Evolutionary conservation across 1,140 invertebrate genomes (phyloP), one percentile per base, ranked within the genome.

Genomic region (Pogonomyrmex californicus): DNA sequence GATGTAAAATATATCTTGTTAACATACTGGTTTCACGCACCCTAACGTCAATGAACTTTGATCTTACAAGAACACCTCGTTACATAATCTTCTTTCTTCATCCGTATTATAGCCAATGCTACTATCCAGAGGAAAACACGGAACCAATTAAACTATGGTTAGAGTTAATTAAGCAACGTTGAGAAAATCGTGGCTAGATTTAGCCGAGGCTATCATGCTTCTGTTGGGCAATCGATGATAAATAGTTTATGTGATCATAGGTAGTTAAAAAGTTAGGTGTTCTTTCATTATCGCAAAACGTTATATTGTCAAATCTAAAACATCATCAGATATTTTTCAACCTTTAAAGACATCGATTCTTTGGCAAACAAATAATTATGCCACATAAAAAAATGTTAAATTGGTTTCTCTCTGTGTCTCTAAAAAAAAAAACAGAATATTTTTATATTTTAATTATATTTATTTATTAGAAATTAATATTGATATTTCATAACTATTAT

Each of bases 91-190:
- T 81, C 38, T 79, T 79, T 65, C 36, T 68, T 54, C 12, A 1
- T 66, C 41, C 9, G 30, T 23, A 38, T 68, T 54, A 23, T 49
- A 81, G 38, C 23, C 23, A 41, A 49, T 70, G 38, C 6, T 81
- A 38, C 44, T 79, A 56, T 70, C 49, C 41, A 33, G 23, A 81
- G 38, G 23, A 66, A 70, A 56, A 81, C 49, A 70, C 9, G 38
- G 23, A 68, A 70, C 65, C 49, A 81, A 81, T 81, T 81, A 70
- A 56, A 81, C 36, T 70, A 56, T 49, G 38, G 77, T 70, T 81
- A 56, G 36, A 49, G 36, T 81, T 81, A 81, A 68, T 81, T 81
- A 79, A 79, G n/a, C 36, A 79, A 41, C n/a, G 49, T 30, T 54
- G n/a, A 5, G 47, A 51, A 79, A 79, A 79, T 33, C 36, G 36